Conservation (phyloP, 2,797 vertebrate species). For the Halcyon chelicuti region DNA sequence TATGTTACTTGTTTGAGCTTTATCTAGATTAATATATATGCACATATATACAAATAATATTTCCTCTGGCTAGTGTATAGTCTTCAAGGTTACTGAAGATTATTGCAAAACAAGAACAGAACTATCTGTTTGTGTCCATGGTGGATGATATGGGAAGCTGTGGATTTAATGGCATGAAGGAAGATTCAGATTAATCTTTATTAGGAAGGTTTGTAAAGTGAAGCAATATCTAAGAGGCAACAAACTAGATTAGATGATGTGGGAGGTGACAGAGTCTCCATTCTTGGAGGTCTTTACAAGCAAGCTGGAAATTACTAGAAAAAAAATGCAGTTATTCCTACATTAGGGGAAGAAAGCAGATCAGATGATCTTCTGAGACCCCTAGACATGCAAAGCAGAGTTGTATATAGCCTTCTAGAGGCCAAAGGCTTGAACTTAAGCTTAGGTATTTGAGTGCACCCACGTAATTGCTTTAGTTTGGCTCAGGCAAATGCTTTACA, state of each 20-base stretch:
- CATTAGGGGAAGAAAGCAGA: background rate
- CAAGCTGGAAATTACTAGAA: background rate
- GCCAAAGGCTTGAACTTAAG: background rate
- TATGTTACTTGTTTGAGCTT: background rate
- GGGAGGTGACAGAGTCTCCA: background rate
- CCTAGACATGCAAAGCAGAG: background rate
- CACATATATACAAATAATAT: background rate
- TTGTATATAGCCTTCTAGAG: background rate
- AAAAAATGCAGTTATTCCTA: background rate
- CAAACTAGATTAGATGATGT: background rate
- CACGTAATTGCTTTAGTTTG: background rate
- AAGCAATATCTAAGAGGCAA: background rate
- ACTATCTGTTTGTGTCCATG: background rate
- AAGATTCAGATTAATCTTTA: background rate
- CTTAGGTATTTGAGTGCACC: background rate
- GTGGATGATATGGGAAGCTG: background rate
- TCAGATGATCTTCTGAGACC: background rate
- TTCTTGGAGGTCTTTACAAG: background rate
- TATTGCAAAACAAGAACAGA: background rate
- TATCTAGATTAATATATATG: background rate
- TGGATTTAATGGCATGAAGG: background rate
- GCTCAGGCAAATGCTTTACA: background rate
- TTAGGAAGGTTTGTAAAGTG: background rate
- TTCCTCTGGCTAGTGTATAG: background rate
- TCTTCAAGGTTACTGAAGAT: background rate